Base-by-base conservation (phyloP, 2,888 invertebrate species). In the Nomada fabriciana region DNA sequence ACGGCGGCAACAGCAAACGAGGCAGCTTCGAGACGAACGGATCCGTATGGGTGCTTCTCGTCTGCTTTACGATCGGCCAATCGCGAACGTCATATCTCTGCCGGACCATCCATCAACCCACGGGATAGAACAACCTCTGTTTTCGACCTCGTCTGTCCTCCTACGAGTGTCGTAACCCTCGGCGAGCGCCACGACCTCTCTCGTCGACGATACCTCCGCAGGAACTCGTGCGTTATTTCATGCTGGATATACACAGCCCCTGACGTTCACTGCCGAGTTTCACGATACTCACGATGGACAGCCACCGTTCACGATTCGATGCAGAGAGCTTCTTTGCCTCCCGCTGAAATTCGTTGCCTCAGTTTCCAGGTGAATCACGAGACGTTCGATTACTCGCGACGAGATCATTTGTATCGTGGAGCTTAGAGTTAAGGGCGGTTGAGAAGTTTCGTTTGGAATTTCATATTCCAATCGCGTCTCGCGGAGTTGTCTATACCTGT, bases 21-120 rank as follows among this genome's bases (percentile, higher is more conserved):
- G 55, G 68, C 29, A 79, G 55, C 60, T 43, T 57, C 55, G 71
- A 64, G 43, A 52, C 63, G 77, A 72, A 76, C 64, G 71, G 83
- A 84, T 80, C 79, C 82, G 82, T 73, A 84, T 75, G 80, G 82
- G 73, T 84, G 87, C 80, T 86, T 70, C 85, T 79, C 85, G 85
- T 86, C 83, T 85, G 89, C 83, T 90, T 89, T 89, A 89, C 82
- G 80, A 76, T 64, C 78, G 83, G 64, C 80, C 89, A 89, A 89
- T 89, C 90, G 88, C 79, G 70, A 80, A 25, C 82, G 84, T 89
- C 87, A 75, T 89, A 89, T 89, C 89, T 90, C 80, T 82, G 83
- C 84, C 76, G 84, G 86, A 87, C 76, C 87, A 90, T 90, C 89
- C 90, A 91, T 90, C 90, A 90, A 89, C 82, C 86, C 83, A 80